Evolutionary conservation across 1,140 invertebrate genomes (phyloP).

Genomic region (Reticulitermes speratus): DNA sequence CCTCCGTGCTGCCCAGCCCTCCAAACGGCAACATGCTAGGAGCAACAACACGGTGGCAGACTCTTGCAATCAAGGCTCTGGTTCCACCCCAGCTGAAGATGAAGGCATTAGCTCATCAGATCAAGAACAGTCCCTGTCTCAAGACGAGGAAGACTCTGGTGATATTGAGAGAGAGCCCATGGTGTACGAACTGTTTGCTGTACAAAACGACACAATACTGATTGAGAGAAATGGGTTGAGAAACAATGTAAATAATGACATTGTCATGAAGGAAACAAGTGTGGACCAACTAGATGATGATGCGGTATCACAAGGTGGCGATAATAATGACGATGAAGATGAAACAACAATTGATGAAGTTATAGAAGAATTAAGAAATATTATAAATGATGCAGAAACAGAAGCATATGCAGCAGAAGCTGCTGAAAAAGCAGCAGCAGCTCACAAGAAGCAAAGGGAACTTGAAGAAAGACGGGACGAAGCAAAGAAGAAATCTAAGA

Average conservation of each 20-base stretch:
- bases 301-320: slow-evolving; percentile 20
- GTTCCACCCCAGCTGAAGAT: slow-evolving; percentile 77
- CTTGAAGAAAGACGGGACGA: slow-evolving; percentile 37
- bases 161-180: slow-evolving; percentile 58
- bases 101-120: slow-evolving; percentile 84
- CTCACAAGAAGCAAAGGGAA: slow-evolving; percentile 30
- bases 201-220: slow-evolving; percentile 59
- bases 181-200: slow-evolving; percentile 61
- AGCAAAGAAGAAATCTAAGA: slow-evolving; percentile 27
- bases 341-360: slow-evolving; percentile 86
- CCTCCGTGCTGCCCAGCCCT: slow-evolving; percentile 41
- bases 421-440: slow-evolving; percentile 38
- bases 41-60: not conserved
- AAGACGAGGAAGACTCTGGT: slow-evolving; percentile 52
- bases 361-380: slow-evolving; percentile 79
- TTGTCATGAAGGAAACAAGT: slow-evolving; percentile 28
- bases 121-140: slow-evolving; percentile 39
- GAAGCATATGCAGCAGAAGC: slow-evolving; percentile 56
- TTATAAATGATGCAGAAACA: slow-evolving; percentile 79
- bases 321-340: slow-evolving; percentile 60
- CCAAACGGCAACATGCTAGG: slow-evolving; percentile 42
- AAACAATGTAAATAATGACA: not conserved
- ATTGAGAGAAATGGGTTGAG: slow-evolving; percentile 48
- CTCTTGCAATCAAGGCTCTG: slow-evolving; percentile 39
- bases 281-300: slow-evolving; percentile 33